These are phyloP conservation scores for Morinoia aosen DNA, from an alignment of 2,888 invertebrate genomes.

Conservation along the genomic window DNA sequence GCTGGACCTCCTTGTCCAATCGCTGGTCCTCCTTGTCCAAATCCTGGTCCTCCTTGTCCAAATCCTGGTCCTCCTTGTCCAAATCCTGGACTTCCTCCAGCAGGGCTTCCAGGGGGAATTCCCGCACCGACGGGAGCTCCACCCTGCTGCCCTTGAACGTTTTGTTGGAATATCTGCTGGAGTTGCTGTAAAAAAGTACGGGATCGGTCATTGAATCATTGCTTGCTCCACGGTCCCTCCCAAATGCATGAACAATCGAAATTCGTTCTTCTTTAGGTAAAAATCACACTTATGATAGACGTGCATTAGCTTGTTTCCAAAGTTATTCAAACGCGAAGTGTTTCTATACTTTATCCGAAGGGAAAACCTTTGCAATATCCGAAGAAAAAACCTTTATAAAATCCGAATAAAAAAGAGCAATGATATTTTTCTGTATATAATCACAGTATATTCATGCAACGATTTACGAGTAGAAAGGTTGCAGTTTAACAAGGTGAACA, in stretches of 20 bases:
- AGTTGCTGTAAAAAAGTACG: neutral
- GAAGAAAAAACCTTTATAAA: neutral
- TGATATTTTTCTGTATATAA: no score
- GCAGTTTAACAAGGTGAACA: neutral
- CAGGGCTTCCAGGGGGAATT: neutral
- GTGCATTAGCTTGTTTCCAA: neutral
- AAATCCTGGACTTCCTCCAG: neutral
- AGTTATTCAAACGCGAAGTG: neutral
- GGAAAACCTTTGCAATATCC: neutral
- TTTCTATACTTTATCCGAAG: neutral
- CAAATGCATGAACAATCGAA: neutral
- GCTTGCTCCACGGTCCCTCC: neutral
- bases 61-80: constrained; percentile 19
- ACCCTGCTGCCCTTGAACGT: neutral
- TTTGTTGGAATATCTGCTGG: constrained; percentile 18
- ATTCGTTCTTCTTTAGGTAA: neutral
- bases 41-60: constrained; percentile 21
- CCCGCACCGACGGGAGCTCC: neutral
- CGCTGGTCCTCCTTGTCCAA: neutral
- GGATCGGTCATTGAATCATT: neutral
- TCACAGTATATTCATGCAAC: no score
- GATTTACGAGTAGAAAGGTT: neutral
- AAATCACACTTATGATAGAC: neutral
- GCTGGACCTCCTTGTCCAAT: neutral
- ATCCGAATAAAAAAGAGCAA: no score